Evolutionary conservation across 2,888 invertebrate species (phyloP).

Genomic region (Protula sp.): DNA sequence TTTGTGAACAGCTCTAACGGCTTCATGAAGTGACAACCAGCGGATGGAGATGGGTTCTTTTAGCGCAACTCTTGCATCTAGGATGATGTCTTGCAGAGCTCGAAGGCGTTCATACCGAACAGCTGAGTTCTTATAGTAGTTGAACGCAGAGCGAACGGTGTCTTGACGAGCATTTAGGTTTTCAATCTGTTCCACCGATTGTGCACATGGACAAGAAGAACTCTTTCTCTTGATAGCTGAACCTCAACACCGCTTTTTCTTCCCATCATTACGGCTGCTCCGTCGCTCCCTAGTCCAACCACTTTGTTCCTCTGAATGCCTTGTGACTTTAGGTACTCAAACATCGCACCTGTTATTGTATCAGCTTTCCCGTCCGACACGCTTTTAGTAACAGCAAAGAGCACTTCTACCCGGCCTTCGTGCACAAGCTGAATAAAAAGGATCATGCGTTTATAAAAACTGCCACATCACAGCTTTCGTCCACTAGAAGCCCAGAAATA

Average conservation of each 20-base stretch:
- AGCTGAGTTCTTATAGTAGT: not conserved
- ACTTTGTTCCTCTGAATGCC: not conserved
- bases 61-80: not conserved
- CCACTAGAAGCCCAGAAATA: not conserved
- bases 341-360: not conserved
- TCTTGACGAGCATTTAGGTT: not conserved
- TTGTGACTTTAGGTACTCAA: not conserved
- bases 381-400: not conserved
- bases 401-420: not conserved
- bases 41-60: not conserved
- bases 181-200: not conserved
- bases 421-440: not conserved
- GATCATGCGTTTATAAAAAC: not conserved
- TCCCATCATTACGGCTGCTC: slow-evolving; percentile 1
- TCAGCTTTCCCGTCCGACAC: not conserved
- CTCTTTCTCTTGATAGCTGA: not conserved
- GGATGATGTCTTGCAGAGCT: not conserved
- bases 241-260: not conserved
- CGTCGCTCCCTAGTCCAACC: not conserved
- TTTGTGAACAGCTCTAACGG: not conserved
- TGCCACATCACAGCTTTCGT: not conserved
- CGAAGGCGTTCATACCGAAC: not conserved
- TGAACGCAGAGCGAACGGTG: not conserved
- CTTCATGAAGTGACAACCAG: not conserved
- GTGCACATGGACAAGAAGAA: not conserved